A percentile compares a stretch with the other conserved stretches of the same genome.
These are phyloP conservation scores for Coturnix japonica DNA, from an alignment of 2,113 vertebrate species.

Conservation along the genomic window DNA sequence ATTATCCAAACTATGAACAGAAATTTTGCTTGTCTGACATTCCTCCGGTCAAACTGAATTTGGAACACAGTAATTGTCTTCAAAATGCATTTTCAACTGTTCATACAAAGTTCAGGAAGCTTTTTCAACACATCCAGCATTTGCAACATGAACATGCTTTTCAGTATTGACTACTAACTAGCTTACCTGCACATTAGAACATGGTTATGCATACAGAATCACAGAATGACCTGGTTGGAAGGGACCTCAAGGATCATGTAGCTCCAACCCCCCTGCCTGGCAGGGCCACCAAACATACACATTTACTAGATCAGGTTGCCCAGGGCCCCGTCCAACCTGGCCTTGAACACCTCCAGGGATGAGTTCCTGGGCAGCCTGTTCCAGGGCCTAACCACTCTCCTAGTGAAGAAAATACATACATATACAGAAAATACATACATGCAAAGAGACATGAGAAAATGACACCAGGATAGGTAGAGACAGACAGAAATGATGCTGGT, in stretches of 20 bases:
- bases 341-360: too few species aligned
- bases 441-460: fast-evolving
- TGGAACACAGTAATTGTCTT: neutral
- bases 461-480: neutral
- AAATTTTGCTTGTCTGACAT: neutral
- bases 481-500: fast-evolving
- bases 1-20: neutral
- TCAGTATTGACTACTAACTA: neutral
- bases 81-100: neutral
- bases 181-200: neutral
- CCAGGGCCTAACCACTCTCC: too few species aligned
- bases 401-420: too few species aligned
- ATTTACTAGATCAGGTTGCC: too few species aligned
- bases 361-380: too few species aligned
- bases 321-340: too few species aligned
- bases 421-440: too few species aligned
- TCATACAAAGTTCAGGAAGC: neutral
- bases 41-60: neutral
- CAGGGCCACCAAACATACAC: too few species aligned
- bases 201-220: fast-evolving
- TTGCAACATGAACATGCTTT: neutral
- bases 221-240: too few species aligned
- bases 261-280: too few species aligned
- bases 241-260: too few species aligned
- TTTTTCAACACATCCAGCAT: neutral